phyloP scores from a whole-genome alignment of 2,797 vertebrate species.

The Acrossocheilus wenchowensis region DNA sequence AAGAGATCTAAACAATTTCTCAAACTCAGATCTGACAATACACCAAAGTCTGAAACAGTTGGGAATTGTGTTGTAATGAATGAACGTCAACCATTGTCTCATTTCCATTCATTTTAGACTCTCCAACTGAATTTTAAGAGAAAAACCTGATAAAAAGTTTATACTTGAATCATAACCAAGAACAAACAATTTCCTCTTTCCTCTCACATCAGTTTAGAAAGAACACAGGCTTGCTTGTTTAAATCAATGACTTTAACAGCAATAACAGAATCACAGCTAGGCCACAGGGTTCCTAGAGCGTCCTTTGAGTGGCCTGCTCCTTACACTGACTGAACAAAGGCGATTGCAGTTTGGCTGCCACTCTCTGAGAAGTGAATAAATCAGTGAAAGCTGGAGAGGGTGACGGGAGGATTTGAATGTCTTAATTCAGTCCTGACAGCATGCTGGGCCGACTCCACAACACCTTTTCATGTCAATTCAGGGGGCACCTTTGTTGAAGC shows the following conservation, averaged over 20 bases:
- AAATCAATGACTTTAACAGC: background rate
- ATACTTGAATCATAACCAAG: background rate
- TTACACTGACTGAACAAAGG: constrained; percentile 49
- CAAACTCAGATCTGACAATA: background rate
- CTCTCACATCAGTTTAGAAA: constrained; percentile 4
- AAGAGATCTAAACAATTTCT: background rate
- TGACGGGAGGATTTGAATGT: constrained; percentile 66
- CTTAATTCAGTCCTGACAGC: constrained; percentile 75
- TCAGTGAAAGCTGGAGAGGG: constrained; percentile 56
- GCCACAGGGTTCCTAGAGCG: background rate
- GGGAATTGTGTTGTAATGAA: background rate
- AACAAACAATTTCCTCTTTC: background rate
- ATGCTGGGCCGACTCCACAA: constrained; percentile 69
- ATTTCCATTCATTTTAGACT: background rate
- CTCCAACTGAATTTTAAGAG: background rate
- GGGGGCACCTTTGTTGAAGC: constrained; percentile 67
- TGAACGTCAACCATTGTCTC: background rate
- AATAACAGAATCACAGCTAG: background rate
- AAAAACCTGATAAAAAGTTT: background rate
- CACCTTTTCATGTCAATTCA: constrained; percentile 67
- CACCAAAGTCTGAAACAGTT: background rate
- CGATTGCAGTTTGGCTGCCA: constrained; percentile 32
- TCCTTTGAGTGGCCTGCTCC: constrained; percentile 27
- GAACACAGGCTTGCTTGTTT: constrained; percentile 1
- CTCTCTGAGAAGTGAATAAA: constrained; percentile 52